Conservation (phyloP, 2,113 vertebrate genomes). For the Chrysochloris asiatica region DNA sequence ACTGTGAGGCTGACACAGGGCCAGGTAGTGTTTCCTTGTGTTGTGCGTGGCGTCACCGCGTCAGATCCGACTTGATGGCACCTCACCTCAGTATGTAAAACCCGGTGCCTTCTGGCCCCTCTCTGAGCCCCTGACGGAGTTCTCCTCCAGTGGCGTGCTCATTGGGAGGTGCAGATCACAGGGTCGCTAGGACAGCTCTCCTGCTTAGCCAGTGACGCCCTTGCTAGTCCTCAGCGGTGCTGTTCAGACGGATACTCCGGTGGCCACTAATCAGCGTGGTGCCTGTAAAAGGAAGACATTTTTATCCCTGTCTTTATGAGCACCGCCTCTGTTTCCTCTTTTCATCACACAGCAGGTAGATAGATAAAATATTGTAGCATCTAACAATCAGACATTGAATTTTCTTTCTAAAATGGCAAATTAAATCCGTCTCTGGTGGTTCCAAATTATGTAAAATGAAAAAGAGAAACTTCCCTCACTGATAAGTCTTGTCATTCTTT, state of each 20-base stretch:
- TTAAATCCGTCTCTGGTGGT: constrained; percentile 70
- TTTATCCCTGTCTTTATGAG: constrained; percentile 83
- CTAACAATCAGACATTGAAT: constrained; percentile 66
- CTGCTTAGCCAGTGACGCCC: too few relatives aligned
- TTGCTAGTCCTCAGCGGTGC: constrained; percentile 85
- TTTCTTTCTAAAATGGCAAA: constrained; percentile 71
- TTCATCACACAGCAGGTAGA: constrained; percentile 60
- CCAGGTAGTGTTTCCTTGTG: too few relatives aligned
- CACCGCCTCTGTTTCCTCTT: constrained; percentile 83
- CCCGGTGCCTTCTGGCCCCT: too few relatives aligned
- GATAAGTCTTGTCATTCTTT: constrained; percentile 72
- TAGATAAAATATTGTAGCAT: constrained; percentile 67
- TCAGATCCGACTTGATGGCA: too few relatives aligned
- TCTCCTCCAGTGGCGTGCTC: too few relatives aligned
- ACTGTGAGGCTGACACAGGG: too few relatives aligned
- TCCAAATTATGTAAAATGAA: constrained; percentile 77
- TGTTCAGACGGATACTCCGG: constrained; percentile 85
- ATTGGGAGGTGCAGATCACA: too few relatives aligned
- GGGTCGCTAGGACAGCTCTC: too few relatives aligned
- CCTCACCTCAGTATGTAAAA: too few relatives aligned
- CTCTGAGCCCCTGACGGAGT: too few relatives aligned
- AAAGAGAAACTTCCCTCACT: constrained; percentile 71
- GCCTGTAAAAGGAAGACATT: constrained; percentile 83
- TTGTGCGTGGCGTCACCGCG: too few relatives aligned
- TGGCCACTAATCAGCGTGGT: constrained; percentile 84